Evolutionary conservation across 2,113 vertebrate species (phyloP), one percentile per base, ranked within the genome.

Genomic region (Petrocephalus zakoni): DNA sequence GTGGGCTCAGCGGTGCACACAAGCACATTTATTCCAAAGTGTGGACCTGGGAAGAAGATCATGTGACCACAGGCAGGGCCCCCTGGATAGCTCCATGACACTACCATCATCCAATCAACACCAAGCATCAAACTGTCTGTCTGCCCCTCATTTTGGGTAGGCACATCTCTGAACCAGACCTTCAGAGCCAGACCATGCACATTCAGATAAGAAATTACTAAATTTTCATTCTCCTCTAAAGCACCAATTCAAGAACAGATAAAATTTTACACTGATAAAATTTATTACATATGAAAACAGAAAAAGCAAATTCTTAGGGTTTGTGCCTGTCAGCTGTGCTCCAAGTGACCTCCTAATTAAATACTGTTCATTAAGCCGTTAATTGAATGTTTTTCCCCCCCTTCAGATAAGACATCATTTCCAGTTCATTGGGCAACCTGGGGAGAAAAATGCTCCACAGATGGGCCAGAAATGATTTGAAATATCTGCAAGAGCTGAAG

Each of bases 391-490:
- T 78, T 78, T 78, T 3, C 15, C 17, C 15, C 72, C 72, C 72
- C 72, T 78, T 78, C 72, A 78, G 72, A 78, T 78, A 78, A 78
- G 72, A 78, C 72, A 78, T 78, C 72, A 78, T 78, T 78, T 78
- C 72, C 72, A 78, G 72, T 29, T 78, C 72, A 78, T 19, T 78
- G 72, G 34, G 72, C 72, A 78, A 78, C 72, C 72, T 78, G 72
- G 72, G 34, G 17, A 1, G 42, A 78, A 72, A 75, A 42, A 78
- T 78, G 72, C 72, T 78, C 72, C 17, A 78, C 72, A 78, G 72
- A 78, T 78, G 72, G 72, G 37, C 72, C 72, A 46, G 81, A 51
- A 84, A 84, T 84, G 42, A 84, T 51, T 84, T 19, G 42, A 84
- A 84, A 84, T 51, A 84, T 49, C 81, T 42, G 34, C 34, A 78